Percentiles rank a stretch among this genome's conserved stretches.
Conservation (phyloP, 2,797 vertebrate species). For the Naso thynnoides region DNA sequence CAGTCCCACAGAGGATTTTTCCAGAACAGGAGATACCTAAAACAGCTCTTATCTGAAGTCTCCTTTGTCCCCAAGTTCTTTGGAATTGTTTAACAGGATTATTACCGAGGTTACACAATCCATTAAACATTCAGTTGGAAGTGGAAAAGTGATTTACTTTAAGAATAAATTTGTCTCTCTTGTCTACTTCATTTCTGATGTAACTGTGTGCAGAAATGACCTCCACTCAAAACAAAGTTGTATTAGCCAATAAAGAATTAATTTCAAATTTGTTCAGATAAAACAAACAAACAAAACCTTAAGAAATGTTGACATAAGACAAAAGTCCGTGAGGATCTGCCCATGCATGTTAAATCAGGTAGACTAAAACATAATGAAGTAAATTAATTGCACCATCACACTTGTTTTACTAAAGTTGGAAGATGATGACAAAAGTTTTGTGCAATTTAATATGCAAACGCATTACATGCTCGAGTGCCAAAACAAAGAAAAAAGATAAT, state of each 20-base stretch:
- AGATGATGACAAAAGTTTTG: slow-evolving; percentile 4
- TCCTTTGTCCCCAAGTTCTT: slow-evolving; percentile 73
- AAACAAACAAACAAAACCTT: slow-evolving; percentile 23
- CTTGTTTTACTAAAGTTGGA: slow-evolving; percentile 14
- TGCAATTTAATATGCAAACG: slow-evolving; percentile 46
- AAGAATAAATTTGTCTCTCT: slow-evolving; percentile 53
- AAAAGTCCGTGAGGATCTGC: slow-evolving; percentile 4
- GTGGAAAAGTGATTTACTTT: slow-evolving; percentile 65
- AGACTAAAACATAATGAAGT: neutral
- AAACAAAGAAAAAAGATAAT: slow-evolving; percentile 5
- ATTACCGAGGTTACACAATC: slow-evolving; percentile 72
- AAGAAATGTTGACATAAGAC: slow-evolving; percentile 16
- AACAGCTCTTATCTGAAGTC: slow-evolving; percentile 72
- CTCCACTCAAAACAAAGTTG: slow-evolving; percentile 48
- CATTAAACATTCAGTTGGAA: slow-evolving; percentile 68
- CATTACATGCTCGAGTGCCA: slow-evolving; percentile 19
- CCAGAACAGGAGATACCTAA: slow-evolving; percentile 62
- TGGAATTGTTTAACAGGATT: slow-evolving; percentile 77
- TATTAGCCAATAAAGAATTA: slow-evolving; percentile 56
- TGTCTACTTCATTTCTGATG: slow-evolving; percentile 63
- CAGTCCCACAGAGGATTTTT: slow-evolving; percentile 60
- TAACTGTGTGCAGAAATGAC: slow-evolving; percentile 61
- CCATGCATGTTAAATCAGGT: neutral
- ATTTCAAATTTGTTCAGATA: slow-evolving; percentile 54
- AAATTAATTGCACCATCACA: slow-evolving; percentile 1